These are phyloP conservation scores for Lagenorhynchus albirostris DNA, from an alignment of 2,113 vertebrate species.

Conservation along the genomic window DNA sequence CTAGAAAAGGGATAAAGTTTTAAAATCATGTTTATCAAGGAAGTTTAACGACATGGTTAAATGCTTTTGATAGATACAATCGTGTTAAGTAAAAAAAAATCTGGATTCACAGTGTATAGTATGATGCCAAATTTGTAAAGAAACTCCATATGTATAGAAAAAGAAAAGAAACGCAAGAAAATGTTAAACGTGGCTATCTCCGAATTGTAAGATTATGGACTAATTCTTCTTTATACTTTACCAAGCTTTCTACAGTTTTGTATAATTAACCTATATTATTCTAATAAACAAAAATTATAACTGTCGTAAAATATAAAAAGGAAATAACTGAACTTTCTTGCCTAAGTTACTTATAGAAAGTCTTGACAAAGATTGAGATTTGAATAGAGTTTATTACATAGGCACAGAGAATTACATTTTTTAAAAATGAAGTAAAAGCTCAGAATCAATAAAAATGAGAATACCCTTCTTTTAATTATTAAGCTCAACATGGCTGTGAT, in stretches of 20 bases:
- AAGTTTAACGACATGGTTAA: neutral
- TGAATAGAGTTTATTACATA: neutral
- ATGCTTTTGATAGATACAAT: neutral
- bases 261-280: neutral
- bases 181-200: neutral
- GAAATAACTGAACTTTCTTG: neutral
- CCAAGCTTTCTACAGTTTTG: neutral
- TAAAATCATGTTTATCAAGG: neutral
- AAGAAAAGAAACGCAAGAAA: neutral
- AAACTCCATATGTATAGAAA: neutral
- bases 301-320: neutral
- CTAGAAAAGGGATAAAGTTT: neutral
- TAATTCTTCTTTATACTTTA: neutral
- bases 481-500: neutral
- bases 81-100: neutral
- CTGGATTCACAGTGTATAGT: neutral
- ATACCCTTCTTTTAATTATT: neutral
- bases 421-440: neutral
- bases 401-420: neutral
- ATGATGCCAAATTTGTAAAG: neutral
- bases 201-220: neutral
- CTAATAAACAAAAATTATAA: neutral
- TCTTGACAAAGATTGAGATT: neutral
- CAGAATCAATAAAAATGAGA: neutral
- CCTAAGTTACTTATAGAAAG: neutral